These are phyloP conservation scores for Callyntrura sp. DNA, from an alignment of 2,888 invertebrate genomes.

Conservation along the genomic window DNA sequence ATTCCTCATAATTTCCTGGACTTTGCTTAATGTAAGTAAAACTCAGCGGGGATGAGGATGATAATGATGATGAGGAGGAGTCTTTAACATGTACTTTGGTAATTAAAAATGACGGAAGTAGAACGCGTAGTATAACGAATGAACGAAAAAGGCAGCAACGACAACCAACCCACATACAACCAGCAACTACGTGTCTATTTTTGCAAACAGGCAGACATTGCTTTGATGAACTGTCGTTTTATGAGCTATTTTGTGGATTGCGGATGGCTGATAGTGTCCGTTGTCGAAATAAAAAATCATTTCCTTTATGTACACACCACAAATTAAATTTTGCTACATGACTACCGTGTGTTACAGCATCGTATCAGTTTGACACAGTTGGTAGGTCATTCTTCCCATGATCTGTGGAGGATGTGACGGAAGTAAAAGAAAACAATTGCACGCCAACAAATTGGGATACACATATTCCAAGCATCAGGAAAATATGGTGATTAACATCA, in stretches of 20 bases:
- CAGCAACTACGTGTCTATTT: background rate
- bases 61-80: background rate
- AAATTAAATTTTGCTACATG: constrained; percentile 7
- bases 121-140: too few relatives aligned
- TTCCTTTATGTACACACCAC: too few relatives aligned
- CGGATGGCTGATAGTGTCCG: background rate
- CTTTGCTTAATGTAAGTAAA: background rate
- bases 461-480: too few relatives aligned
- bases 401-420: too few relatives aligned
- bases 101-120: constrained; percentile 44
- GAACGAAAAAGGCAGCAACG: too few relatives aligned
- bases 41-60: background rate
- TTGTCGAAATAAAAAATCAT: background rate
- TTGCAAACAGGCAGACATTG: background rate
- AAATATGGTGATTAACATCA: too few relatives aligned
- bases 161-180: constrained; percentile 35
- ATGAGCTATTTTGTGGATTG: constrained; percentile 33
- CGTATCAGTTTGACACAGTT: too few relatives aligned
- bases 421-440: too few relatives aligned
- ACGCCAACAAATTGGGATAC: background rate
- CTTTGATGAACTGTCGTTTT: constrained; percentile 44
- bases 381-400: too few relatives aligned
- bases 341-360: too few relatives aligned
- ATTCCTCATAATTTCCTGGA: background rate
- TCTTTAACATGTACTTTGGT: background rate